A percentile compares a stretch with the other conserved stretches of the same genome.
Evolutionary conservation across 1,140 invertebrate species (phyloP).

Genomic region (Mycetomoellerius zeteki): DNA sequence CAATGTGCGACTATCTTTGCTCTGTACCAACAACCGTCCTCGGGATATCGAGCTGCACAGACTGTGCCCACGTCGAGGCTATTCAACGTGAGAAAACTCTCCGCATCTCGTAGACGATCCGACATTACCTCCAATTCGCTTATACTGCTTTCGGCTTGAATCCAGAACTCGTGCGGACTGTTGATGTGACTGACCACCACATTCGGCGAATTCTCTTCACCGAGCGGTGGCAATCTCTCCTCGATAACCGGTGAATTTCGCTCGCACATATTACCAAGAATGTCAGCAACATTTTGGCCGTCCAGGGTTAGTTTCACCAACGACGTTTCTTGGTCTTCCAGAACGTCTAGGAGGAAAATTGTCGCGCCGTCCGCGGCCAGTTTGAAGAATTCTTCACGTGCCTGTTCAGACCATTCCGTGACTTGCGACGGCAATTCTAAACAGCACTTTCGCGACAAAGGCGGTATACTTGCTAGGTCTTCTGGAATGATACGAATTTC

Average conservation of each 20-base stretch:
- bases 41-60: constrained; percentile 89
- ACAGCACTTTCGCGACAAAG: constrained; percentile 83
- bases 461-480: constrained; percentile 79
- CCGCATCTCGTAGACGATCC: constrained; percentile 86
- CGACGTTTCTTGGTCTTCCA: constrained; percentile 89
- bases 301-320: constrained; percentile 90
- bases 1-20: constrained; percentile 82
- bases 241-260: constrained; percentile 54
- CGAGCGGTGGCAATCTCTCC: constrained; percentile 80
- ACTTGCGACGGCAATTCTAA: constrained; percentile 77
- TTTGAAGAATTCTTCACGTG: constrained; percentile 77
- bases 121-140: constrained; percentile 88
- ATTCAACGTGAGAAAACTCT: constrained; percentile 85
- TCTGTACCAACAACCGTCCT: constrained; percentile 90
- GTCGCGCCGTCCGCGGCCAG: constrained; percentile 82
- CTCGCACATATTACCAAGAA: constrained; percentile 82
- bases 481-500: constrained; percentile 83
- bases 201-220: constrained; percentile 80
- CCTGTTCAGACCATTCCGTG: constrained; percentile 79
- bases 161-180: constrained; percentile 89
- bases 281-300: constrained; percentile 88
- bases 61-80: constrained; percentile 87
- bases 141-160: constrained; percentile 88
- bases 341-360: constrained; percentile 81
- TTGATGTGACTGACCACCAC: constrained; percentile 87